Base-by-base conservation (phyloP, 2,888 invertebrate genomes). In the Ypsolopha sequella region DNA sequence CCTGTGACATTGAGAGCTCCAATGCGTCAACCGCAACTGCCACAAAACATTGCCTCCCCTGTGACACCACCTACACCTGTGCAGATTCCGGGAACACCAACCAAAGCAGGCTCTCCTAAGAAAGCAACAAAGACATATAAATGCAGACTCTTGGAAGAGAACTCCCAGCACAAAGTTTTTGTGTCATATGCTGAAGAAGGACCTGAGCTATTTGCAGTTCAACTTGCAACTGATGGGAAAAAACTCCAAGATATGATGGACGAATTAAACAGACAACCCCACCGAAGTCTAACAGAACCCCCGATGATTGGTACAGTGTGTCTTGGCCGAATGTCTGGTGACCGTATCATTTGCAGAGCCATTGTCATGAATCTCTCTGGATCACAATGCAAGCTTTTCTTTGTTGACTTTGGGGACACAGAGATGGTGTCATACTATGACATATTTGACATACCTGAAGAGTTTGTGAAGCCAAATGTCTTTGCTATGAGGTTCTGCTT, bases 101-200 rank as follows among this genome's bases (percentile, higher is more conserved):
- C 56, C 11, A 76, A 75, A 59, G 70, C 70, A 35, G 8, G 63
- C 34, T 77, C 80, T 9, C 77, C 80, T 1, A 82, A 80, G 58
- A 88, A 81, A 57, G 80, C 79, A 0, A 70, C 80, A 10, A 60
- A 68, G 44, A 88, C 89, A 2, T 90, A 88, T 57, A 90, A 89
- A 61, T 88, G 88, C 53, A 73, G 76, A 56, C 60, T 79, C 7
- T 60, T 87, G 10, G 87, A 87, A 66, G 65, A 70, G 0, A 76
- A 79, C 50, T 87, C 88, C 0, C 87, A 88, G 56, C 91, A 94
- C 61, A 88, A 90, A 60, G 92, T 93, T 0, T 91, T 89, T 66
- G 90, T 95, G 1, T 93, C 94, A 14, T 92, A 88, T 70, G 91
- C 94, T 13, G 93, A 93, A 61, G 94, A 95, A 64, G 95, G 95